Base-by-base conservation (phyloP, 2,888 invertebrate genomes). In the Enchytraeus crypticus region DNA sequence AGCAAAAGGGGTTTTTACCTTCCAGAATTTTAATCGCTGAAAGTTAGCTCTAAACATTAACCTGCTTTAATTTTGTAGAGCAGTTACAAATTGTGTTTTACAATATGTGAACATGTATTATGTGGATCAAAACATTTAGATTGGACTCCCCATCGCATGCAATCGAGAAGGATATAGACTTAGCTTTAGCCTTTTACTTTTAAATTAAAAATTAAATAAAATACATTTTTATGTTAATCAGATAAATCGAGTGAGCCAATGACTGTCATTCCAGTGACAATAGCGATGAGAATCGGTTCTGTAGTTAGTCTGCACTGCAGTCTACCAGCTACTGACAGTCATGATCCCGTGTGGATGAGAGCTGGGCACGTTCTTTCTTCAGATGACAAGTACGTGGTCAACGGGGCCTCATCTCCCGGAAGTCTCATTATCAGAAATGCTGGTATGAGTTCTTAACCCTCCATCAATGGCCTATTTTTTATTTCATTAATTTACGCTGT, bases 331-430 rank as follows among this genome's bases (percentile, higher is more conserved):
- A 26, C 33, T n/a, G 61, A 54, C 8, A 45, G 53, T n/a, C 33
- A 60, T 38, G 30, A 26, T 14, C 53, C 58, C 26, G 60, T 63
- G 43, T 65, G 64, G 64, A 57, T 38, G 32, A 60, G 60, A 34
- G 58, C 63, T 23, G 59, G 38, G 33, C 33, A 32, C 21, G 32
- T 51, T 43, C 57, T 65, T n/a, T 23, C 29, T 5, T 43, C 60
- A 5, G 61, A 47, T 3, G 47, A 43, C 2, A 65, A 65, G 56
- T 65, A 60, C 56, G 33, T 55, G 38, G 55, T 65, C 49, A 57
- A 38, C 27, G 26, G 18, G 4, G 51, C 63, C 8, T 29, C 45
- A 4, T 38, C 23, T 3, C 53, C 60, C 14, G 54, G 49, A 45
- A 63, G 53, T 18, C 55, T 65, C 32, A 27, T 27, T 18, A 63